Evolutionary conservation across 2,888 invertebrate genomes (phyloP), one percentile per base, ranked within the genome.

Genomic region (Suillia variegata): DNA sequence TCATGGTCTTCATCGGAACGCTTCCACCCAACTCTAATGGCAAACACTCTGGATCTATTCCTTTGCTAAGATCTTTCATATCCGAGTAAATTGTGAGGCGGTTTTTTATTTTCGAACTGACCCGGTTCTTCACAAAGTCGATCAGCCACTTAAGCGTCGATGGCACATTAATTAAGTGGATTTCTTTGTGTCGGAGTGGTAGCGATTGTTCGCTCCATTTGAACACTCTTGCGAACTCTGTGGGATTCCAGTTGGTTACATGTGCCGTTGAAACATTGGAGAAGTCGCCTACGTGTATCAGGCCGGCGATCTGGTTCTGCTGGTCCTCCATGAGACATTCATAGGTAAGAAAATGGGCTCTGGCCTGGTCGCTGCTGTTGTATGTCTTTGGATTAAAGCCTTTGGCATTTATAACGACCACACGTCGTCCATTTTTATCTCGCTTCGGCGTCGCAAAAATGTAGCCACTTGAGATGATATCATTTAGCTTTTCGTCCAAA

Each of bases 191-290:
- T 15, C 92, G 85, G 85, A 92, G 87, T 6, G 93, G 93, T 62
- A 90, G 66, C 0, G 92, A 90, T 86, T 92, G 91, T 88, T 91
- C 91, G 70, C 90, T 89, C 90, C 90, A 91, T 77, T 88, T 89
- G 58, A 91, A 83, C 31, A 90, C 79, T 38, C 87, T 85, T 0
- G 86, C 88, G 72, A 90, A 90, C 80, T 91, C 91, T 12, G 86
- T 85, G 12, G 90, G 89, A 68, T 89, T 87, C 89, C 91, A 91
- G 33, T 89, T 84, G 26, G 90, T 88, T 61, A 91, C 80, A 75
- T 89, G 87, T 0, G 88, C 85, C 2, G 88, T 83, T 17, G 85
- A 84, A 2, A 87, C 84, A 0, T 88, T 88, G 8, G 81, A 80
- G 47, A 88, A 85, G 74, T 91, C 90, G 0, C 87, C 90, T 56